phyloP scores from a whole-genome alignment of 2,797 vertebrate species.

The Urosaurus nigricauda region DNA sequence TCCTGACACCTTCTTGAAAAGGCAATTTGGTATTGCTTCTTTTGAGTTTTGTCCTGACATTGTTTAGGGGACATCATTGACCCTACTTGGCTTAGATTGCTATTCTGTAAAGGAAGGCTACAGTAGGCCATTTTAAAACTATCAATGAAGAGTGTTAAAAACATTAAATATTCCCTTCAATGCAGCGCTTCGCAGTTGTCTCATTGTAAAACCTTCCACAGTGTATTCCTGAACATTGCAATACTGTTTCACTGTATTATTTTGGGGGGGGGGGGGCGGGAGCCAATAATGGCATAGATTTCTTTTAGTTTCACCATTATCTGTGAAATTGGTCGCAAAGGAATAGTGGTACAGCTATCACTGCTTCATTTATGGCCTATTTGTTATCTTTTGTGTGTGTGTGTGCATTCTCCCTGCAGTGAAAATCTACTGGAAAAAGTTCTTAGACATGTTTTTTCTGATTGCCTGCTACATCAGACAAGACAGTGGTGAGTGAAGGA shows the following conservation, averaged over 20 bases:
- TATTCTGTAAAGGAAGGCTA: constrained; percentile 37
- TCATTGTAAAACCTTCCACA: constrained; percentile 32
- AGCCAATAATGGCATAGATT: neutral
- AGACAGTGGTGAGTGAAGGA: constrained; percentile 16
- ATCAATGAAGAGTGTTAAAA: constrained; percentile 40
- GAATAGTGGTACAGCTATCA: constrained; percentile 3
- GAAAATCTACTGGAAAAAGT: neutral
- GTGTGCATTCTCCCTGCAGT: constrained; percentile 3
- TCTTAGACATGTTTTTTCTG: neutral
- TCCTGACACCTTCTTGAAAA: neutral
- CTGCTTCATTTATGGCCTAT: constrained; percentile 1
- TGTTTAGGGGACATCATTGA: constrained; percentile 9
- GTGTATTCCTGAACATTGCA: neutral
- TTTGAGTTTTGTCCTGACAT: constrained; percentile 3
- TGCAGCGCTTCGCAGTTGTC: constrained; percentile 31
- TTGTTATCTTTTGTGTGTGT: constrained; percentile 19
- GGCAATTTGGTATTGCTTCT: neutral
- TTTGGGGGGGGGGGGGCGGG: too few species aligned
- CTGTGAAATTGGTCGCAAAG: neutral
- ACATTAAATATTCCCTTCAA: constrained; percentile 48
- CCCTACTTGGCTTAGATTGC: constrained; percentile 36
- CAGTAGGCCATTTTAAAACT: constrained; percentile 15
- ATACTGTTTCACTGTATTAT: constrained; percentile 11
- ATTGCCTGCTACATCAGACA: neutral
- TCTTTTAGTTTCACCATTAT: neutral